Evolutionary conservation across 1,140 invertebrate genomes (phyloP).

Genomic region (Procambarus clarkii): DNA sequence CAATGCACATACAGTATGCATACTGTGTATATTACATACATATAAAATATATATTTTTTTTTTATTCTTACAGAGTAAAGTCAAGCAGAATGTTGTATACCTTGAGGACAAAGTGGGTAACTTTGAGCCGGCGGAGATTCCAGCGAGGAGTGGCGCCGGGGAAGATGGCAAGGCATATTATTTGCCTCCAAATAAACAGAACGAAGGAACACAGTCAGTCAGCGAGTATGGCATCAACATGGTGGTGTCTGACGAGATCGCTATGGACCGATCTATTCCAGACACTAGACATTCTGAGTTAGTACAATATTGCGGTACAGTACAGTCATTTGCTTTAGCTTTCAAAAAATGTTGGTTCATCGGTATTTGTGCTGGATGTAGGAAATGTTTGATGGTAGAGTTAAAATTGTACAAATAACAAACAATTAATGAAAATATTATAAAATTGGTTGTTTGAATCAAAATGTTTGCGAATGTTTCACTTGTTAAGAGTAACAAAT

Average conservation of each 20-base stretch:
- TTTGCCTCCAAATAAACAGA: constrained; percentile 84
- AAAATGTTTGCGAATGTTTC: no score
- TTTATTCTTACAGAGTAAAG: constrained; percentile 49
- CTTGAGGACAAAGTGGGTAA: constrained; percentile 76
- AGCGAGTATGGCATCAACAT: constrained; percentile 97
- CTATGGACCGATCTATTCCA: constrained; percentile 86
- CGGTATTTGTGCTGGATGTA: no score
- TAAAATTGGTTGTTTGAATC: no score
- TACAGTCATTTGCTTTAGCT: no score
- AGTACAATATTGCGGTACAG: constrained; percentile 71
- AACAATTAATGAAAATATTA: no score
- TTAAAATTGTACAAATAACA: no score
- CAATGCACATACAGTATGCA: no score
- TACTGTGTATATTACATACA: no score
- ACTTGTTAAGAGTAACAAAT: no score
- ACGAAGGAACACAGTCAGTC: constrained; percentile 79
- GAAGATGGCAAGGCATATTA: constrained; percentile 88
- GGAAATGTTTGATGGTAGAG: no score
- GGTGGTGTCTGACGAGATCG: constrained; percentile 96
- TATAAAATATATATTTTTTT: neutral
- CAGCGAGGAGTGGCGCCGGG: constrained; percentile 85
- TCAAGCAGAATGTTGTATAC: constrained; percentile 51
- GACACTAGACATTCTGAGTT: constrained; percentile 91
- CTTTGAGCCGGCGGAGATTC: constrained; percentile 79
- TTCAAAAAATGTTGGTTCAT: no score